phyloP scores from a whole-genome alignment of 2,797 vertebrate genomes.

The Trematomus bernacchii region DNA sequence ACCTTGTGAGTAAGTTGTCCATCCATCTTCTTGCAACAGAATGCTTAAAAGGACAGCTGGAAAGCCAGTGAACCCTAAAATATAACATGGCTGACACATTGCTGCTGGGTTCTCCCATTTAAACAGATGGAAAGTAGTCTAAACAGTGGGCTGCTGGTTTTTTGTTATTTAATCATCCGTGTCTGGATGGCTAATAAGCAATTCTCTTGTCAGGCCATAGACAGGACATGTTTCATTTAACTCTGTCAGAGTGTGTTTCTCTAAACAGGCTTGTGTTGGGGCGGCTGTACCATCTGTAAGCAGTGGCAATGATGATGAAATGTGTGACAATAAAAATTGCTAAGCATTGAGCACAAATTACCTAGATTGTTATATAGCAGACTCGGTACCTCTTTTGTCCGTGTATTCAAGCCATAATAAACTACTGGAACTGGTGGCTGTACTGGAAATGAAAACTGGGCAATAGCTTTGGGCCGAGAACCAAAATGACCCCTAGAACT shows the following conservation, averaged over 20 bases:
- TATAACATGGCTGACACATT: slow-evolving; percentile 46
- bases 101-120: slow-evolving; percentile 35
- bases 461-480: slow-evolving; percentile 1
- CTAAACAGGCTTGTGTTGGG: slow-evolving; percentile 43
- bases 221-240: slow-evolving; percentile 64
- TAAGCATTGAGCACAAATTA: slow-evolving; percentile 31
- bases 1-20: slow-evolving; percentile 42
- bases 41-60: slow-evolving; percentile 53
- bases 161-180: slow-evolving; percentile 58
- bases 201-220: slow-evolving; percentile 45
- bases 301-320: slow-evolving; percentile 63
- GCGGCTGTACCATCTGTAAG: slow-evolving; percentile 51
- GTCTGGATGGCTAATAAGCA: slow-evolving; percentile 59
- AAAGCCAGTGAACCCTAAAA: slow-evolving; percentile 47
- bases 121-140: slow-evolving; percentile 48
- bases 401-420: slow-evolving; percentile 18
- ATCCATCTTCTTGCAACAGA: slow-evolving; percentile 48
- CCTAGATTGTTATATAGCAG: slow-evolving; percentile 29
- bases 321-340: slow-evolving; percentile 52
- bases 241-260: slow-evolving; percentile 55
- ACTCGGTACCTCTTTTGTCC: slow-evolving; percentile 18
- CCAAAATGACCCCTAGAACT: slow-evolving; percentile 2
- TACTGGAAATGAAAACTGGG: slow-evolving; percentile 15
- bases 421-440: slow-evolving; percentile 18
- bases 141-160: slow-evolving; percentile 33